A percentile compares a stretch with the other conserved stretches of the same genome.
These are phyloP conservation scores for Zosterops lateralis DNA, from an alignment of 2,113 vertebrate species.

Conservation along the genomic window DNA sequence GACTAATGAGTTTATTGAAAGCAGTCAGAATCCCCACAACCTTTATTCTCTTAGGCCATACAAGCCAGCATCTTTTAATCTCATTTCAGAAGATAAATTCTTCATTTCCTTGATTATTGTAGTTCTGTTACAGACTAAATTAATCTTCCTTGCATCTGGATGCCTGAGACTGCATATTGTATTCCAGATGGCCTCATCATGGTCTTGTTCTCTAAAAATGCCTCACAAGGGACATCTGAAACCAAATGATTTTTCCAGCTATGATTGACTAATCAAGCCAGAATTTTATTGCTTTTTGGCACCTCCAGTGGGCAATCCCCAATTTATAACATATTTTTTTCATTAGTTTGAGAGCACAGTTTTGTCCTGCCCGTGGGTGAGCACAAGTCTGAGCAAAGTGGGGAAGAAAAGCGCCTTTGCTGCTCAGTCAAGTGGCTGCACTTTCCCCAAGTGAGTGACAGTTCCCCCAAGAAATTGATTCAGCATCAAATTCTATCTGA, in stretches of 20 bases:
- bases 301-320: not conserved
- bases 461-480: not conserved
- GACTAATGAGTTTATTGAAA: constrained; percentile 1
- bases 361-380: not conserved
- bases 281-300: constrained; percentile 9
- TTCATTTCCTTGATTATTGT: constrained; percentile 40
- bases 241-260: constrained; percentile 10
- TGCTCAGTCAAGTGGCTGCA: not conserved
- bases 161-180: not conserved
- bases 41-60: not conserved
- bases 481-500: not conserved
- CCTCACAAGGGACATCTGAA: constrained; percentile 24
- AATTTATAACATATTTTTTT: not conserved
- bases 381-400: not conserved
- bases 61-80: constrained; percentile 16
- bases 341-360: not conserved
- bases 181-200: constrained; percentile 52
- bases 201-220: constrained; percentile 24
- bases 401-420: not conserved
- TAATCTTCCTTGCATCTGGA: constrained; percentile 33
- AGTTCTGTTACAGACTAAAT: not conserved
- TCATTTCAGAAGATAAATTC: constrained; percentile 40
- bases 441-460: not conserved
- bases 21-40: not conserved
- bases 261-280: constrained; percentile 19